Evolutionary conservation across 2,888 invertebrate species (phyloP).

Genomic region (Hydroisotoma schaefferi): DNA sequence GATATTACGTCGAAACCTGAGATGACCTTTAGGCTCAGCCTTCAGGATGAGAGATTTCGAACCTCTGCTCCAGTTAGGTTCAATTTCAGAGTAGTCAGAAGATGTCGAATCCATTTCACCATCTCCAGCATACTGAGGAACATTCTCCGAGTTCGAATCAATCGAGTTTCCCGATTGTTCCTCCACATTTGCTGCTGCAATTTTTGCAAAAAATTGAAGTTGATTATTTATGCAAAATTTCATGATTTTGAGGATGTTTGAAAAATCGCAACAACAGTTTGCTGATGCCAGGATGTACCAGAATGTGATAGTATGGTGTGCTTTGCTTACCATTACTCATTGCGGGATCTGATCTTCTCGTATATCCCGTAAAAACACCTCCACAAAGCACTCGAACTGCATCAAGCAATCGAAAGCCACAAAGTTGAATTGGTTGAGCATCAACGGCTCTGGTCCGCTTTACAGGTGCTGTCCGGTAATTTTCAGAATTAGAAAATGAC

Average conservation of each 20-base stretch:
- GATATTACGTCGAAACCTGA: constrained; percentile 27
- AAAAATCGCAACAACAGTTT: no score
- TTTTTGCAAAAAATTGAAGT: no score
- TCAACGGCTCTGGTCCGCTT: not conserved
- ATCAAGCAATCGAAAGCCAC: constrained; percentile 32
- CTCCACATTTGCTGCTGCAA: not conserved
- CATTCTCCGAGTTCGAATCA: not conserved
- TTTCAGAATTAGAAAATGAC: no score
- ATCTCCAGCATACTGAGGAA: not conserved
- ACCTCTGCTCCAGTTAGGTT: constrained; percentile 3
- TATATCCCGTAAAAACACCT: constrained; percentile 14
- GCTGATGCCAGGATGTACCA: no score
- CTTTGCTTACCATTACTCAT: constrained; percentile 21
- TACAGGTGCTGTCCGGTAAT: not conserved
- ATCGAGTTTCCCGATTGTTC: not conserved
- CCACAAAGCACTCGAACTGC: constrained; percentile 27
- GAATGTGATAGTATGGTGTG: no score
- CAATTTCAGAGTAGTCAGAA: constrained; percentile 3
- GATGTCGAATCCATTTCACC: not conserved
- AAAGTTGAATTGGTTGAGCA: constrained; percentile 29
- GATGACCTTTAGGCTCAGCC: constrained; percentile 20
- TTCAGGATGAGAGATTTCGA: constrained; percentile 20
- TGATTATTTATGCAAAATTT: not conserved
- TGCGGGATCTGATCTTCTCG: constrained; percentile 31
- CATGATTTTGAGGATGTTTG: not conserved